phyloP scores from a whole-genome alignment of 2,888 invertebrate species.

The Globia sparganii region DNA sequence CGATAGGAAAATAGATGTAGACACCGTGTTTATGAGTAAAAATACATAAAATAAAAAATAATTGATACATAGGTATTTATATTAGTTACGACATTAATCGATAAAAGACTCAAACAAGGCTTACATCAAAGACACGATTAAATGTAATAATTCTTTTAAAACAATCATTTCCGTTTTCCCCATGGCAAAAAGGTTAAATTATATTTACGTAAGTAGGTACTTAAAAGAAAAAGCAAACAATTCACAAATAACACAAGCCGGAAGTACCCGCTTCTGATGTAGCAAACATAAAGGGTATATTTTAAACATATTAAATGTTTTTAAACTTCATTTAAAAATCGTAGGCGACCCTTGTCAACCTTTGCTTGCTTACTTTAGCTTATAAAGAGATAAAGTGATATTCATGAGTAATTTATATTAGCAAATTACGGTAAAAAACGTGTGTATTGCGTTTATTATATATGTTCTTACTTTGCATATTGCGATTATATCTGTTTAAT shows the following conservation, averaged over 20 bases:
- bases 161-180: not conserved
- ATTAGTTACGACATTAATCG: not conserved
- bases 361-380: constrained; percentile 74
- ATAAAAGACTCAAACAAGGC: not conserved
- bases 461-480: constrained; percentile 46
- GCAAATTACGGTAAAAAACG: constrained; percentile 61
- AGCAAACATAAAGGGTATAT: constrained; percentile 63
- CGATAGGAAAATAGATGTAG: not conserved
- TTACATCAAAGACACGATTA: not conserved
- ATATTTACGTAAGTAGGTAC: not conserved
- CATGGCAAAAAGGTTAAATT: not conserved
- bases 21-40: not conserved
- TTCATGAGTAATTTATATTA: constrained; percentile 74
- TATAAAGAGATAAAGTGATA: constrained; percentile 78
- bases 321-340: constrained; percentile 78
- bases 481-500: constrained; percentile 42
- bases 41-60: not conserved
- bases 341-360: constrained; percentile 80
- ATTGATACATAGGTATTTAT: not conserved
- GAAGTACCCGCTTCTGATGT: constrained; percentile 46
- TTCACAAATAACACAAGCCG: constrained; percentile 36
- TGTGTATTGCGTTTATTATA: constrained; percentile 44
- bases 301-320: constrained; percentile 75
- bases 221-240: constrained; percentile 40
- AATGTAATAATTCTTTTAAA: not conserved